Percentiles rank a stretch among this genome's conserved stretches.
phyloP scores from a whole-genome alignment of 1,140 invertebrate species.

The Linepithema humile region DNA sequence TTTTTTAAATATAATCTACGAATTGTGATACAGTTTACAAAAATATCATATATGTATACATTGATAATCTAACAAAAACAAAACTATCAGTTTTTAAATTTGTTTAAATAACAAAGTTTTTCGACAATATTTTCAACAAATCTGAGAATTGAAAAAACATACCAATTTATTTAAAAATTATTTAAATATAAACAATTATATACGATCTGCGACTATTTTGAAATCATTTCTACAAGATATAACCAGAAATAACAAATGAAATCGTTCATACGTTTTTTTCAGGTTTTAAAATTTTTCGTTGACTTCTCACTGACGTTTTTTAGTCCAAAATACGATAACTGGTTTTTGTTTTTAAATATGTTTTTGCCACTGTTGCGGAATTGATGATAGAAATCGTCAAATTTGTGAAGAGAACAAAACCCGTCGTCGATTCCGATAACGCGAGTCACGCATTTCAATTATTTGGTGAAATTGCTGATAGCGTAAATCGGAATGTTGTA shows the following conservation, averaged over 20 bases:
- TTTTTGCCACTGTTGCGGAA: background rate
- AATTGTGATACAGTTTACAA: no score
- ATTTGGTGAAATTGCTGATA: conserved; percentile 21
- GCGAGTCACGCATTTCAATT: conserved; percentile 31
- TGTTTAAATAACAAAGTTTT: no score
- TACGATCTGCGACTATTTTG: no score
- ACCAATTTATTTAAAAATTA: no score
- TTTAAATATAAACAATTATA: no score
- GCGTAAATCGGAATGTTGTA: background rate
- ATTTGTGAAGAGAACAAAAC: background rate
- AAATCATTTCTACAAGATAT: background rate
- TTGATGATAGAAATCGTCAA: conserved; percentile 5
- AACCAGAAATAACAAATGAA: background rate
- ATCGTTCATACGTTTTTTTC: background rate
- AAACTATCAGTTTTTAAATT: no score
- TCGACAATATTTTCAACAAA: background rate
- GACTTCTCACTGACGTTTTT: background rate
- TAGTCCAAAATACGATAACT: background rate
- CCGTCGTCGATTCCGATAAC: background rate
- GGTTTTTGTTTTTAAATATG: conserved; percentile 27
- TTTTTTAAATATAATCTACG: no score
- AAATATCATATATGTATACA: no score
- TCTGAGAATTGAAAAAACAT: background rate
- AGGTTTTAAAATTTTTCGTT: background rate
- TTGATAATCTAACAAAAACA: no score